Evolutionary conservation across 2,888 invertebrate genomes (phyloP).

Genomic region (Andrena hattorfiana): DNA sequence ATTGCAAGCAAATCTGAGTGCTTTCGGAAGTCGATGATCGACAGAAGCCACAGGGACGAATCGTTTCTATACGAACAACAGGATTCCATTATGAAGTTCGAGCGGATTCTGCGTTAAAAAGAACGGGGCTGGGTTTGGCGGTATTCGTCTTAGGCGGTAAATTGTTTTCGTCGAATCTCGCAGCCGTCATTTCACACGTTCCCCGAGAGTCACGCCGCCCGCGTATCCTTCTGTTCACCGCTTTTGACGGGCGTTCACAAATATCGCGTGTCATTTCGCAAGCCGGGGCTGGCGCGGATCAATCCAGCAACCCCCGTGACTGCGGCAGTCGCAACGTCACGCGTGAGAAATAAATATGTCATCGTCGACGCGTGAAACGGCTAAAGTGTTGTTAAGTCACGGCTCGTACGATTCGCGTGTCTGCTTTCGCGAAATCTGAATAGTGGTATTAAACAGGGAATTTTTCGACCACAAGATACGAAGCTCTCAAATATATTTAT

Average conservation of each 20-base stretch:
- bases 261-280: conserved; percentile 80
- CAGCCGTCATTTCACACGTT: conserved; percentile 78
- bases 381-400: conserved; percentile 38
- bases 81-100: conserved; percentile 63
- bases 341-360: conserved; percentile 44
- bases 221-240: conserved; percentile 45
- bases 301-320: conserved; percentile 40
- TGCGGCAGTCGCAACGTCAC: conserved; percentile 61
- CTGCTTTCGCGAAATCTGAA: neutral
- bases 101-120: conserved; percentile 58
- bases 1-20: too few species aligned
- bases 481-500: too few species aligned
- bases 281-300: conserved; percentile 56
- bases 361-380: conserved; percentile 51
- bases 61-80: conserved; percentile 8
- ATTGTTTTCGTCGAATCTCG: conserved; percentile 73
- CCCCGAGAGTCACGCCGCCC: conserved; percentile 38
- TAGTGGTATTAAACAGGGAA: too few species aligned
- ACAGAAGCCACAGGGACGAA: neutral
- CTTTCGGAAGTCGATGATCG: too few species aligned
- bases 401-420: neutral
- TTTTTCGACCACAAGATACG: too few species aligned
- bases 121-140: conserved; percentile 41
- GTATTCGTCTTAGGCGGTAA: conserved; percentile 72
- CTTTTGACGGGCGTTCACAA: conserved; percentile 73